Conservation (phyloP, 2,888 invertebrate species). For the Spisula subtruncata region DNA sequence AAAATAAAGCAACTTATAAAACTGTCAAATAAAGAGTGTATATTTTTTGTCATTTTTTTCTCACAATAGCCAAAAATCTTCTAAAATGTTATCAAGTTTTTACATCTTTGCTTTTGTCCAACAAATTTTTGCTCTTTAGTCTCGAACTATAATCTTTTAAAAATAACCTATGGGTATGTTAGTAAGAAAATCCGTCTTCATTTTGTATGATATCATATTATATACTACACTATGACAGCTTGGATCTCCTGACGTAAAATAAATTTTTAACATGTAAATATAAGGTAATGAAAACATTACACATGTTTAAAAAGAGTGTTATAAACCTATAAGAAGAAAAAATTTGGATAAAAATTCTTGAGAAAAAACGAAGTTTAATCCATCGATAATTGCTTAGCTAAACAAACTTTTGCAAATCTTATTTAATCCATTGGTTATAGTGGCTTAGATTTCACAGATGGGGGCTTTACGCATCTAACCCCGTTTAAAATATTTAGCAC, state of each 20-base stretch:
- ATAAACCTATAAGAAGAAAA: background rate
- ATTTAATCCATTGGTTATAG: background rate
- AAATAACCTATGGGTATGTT: conserved; percentile 30
- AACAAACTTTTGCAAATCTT: conserved; percentile 33
- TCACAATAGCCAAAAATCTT: background rate
- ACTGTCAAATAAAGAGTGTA: background rate
- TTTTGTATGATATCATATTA: background rate
- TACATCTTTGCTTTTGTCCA: conserved; percentile 7
- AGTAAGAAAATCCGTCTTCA: background rate
- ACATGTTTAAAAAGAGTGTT: too few relatives aligned
- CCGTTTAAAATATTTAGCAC: background rate
- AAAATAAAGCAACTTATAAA: background rate
- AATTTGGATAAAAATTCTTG: background rate
- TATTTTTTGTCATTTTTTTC: background rate
- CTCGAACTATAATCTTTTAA: conserved; percentile 9
- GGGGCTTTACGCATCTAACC: background rate
- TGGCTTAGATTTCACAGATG: conserved; percentile 36
- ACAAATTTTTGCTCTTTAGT: background rate
- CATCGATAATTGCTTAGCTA: conserved; percentile 30
- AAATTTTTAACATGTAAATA: too few relatives aligned
- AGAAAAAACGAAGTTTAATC: conserved; percentile 13
- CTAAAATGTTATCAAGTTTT: background rate
- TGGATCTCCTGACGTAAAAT: too few relatives aligned
- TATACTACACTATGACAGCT: too few relatives aligned
- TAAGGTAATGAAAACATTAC: too few relatives aligned